Evolutionary conservation across 2,797 vertebrate genomes (phyloP).

Genomic region (Anas capensis): DNA sequence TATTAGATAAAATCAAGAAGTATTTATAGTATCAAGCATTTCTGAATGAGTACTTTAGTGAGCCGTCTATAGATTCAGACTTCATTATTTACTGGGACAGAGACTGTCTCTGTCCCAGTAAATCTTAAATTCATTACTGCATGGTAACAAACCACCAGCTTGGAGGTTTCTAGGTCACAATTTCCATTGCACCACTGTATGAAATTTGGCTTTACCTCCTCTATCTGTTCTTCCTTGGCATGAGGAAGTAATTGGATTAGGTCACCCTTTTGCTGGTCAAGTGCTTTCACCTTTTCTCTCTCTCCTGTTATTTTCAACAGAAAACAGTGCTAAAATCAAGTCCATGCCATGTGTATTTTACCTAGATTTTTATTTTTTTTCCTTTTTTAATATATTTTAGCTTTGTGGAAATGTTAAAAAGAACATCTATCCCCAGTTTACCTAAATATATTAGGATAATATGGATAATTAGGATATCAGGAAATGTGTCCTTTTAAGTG

Average conservation of each 20-base stretch:
- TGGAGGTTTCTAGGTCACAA: background rate
- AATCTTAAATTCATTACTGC: background rate
- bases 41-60: background rate
- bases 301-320: background rate
- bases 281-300: background rate
- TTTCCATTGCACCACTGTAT: background rate
- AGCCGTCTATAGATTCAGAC: background rate
- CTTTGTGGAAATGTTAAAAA: background rate
- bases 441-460: background rate
- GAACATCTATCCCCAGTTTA: background rate
- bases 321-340: background rate
- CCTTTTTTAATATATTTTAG: background rate
- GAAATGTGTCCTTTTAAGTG: background rate
- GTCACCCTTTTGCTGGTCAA: background rate
- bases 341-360: background rate
- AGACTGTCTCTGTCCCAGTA: background rate
- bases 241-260: background rate
- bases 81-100: background rate
- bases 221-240: background rate
- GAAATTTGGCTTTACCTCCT: background rate
- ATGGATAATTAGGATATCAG: too few relatives aligned
- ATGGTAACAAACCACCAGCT: background rate
- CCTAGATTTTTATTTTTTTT: background rate
- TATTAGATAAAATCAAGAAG: background rate
- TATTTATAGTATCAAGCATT: background rate